Percentiles rank a stretch among this genome's conserved stretches.
These are phyloP conservation scores for Luperina testacea DNA, from an alignment of 2,888 invertebrate species.

Conservation along the genomic window DNA sequence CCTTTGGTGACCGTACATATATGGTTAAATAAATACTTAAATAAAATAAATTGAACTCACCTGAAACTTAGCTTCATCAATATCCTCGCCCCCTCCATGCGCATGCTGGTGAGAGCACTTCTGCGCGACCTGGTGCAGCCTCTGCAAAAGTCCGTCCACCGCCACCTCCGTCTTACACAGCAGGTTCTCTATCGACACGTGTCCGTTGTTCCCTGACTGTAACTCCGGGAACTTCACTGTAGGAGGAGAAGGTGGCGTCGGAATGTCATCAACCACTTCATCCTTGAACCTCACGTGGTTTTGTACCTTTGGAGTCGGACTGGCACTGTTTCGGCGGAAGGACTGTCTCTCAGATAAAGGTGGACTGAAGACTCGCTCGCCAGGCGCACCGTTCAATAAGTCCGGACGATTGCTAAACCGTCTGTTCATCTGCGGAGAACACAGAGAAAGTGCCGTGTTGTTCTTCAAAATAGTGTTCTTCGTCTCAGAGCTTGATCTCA, in stretches of 20 bases:
- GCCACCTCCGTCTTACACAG: slow-evolving; percentile 93
- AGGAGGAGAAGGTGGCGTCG: slow-evolving; percentile 87
- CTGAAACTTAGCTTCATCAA: slow-evolving; percentile 94
- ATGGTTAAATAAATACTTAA: too few species aligned
- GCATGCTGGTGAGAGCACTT: slow-evolving; percentile 93
- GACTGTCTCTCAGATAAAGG: slow-evolving; percentile 81
- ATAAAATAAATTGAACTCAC: slow-evolving; percentile 74
- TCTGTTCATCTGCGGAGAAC: slow-evolving; percentile 90
- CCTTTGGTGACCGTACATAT: too few species aligned
- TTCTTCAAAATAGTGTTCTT: slow-evolving; percentile 87
- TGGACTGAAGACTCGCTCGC: slow-evolving; percentile 83
- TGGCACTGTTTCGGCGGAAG: slow-evolving; percentile 78
- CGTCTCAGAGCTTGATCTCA: slow-evolving; percentile 87
- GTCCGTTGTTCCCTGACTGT: slow-evolving; percentile 88
- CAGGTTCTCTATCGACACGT: slow-evolving; percentile 90
- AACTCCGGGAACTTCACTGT: slow-evolving; percentile 83
- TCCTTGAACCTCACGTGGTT: slow-evolving; percentile 88
- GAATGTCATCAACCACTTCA: slow-evolving; percentile 84
- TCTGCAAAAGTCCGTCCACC: slow-evolving; percentile 92
- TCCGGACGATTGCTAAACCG: slow-evolving; percentile 87
- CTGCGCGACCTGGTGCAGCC: slow-evolving; percentile 93
- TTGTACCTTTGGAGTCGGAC: slow-evolving; percentile 82
- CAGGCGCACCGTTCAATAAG: slow-evolving; percentile 84
- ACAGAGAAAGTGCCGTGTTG: slow-evolving; percentile 85
- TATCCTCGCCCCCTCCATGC: slow-evolving; percentile 93